Evolutionary conservation across 2,888 invertebrate species (phyloP), one percentile per base, ranked within the genome.

Genomic region (Tethea ocularis): DNA sequence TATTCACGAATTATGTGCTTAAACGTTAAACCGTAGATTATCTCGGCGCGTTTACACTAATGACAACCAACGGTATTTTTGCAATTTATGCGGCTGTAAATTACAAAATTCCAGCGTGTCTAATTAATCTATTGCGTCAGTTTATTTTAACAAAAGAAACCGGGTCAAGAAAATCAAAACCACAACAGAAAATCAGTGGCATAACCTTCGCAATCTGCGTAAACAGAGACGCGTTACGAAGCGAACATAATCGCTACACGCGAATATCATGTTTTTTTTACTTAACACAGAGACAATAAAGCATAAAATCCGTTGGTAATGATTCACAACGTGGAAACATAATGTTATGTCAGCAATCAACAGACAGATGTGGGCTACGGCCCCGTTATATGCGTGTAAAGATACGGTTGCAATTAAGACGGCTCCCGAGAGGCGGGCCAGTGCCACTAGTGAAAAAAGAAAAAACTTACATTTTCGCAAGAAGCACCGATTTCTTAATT

Each of bases 81-180:
- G 57, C 62, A 63, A 61, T 74, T 74, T 74, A 61, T 66, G 66
- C 69, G 64, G 71, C 71, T 66, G 60, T 74, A 82, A 82, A 85
- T 78, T 78, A 81, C 82, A 68, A 59, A 63, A 70, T 68, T 68
- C 72, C 64, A 71, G 57, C 67, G 63, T 62, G 64, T 71, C 79
- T 83, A 89, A 89, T 89, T 87, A 87, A 87, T 87, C 84, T 84
- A 80, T 84, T 83, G 82, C 85, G 81, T 80, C 75, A 79, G 82
- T 82, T 85, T 83, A 84, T 86, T 88, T 88, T 77, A 82, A 84
- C 82, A 72, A 75, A 33, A 76, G 81, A 82, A 91, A 89, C 82
- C 82, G 79, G 91, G 90, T 89, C 91, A 89, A 84, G 89, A 89
- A 87, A 90, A 88, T 85, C 74, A 80, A 86, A 87, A 86, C 83